Evolutionary conservation across 2,113 vertebrate species (phyloP).

Genomic region (Menura novaehollandiae): DNA sequence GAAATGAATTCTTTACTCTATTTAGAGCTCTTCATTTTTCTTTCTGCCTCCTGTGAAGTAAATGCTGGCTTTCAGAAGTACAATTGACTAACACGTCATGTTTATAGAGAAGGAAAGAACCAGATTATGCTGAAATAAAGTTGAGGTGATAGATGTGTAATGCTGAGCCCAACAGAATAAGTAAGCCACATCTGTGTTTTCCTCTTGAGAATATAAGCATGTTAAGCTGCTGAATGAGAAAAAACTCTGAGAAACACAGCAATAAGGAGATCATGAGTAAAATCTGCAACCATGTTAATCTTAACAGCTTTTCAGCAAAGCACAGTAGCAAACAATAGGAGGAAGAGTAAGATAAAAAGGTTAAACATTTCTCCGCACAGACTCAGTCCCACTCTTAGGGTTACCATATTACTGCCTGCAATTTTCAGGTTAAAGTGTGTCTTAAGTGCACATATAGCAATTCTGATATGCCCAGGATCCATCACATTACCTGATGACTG

Average conservation of each 20-base stretch:
- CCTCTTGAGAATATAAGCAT: background rate
- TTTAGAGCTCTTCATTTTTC: background rate
- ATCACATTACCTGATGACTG: background rate
- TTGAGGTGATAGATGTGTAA: background rate
- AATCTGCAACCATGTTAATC: background rate
- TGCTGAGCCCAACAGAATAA: background rate
- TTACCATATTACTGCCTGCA: background rate
- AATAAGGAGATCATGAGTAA: background rate
- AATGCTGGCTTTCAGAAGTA: background rate
- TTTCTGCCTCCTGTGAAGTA: background rate
- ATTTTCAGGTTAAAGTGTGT: background rate
- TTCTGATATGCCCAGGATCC: background rate
- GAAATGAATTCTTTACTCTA: background rate
- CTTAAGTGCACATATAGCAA: fast-evolving
- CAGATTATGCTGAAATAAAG: background rate
- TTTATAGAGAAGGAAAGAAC: background rate
- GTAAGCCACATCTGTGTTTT: background rate
- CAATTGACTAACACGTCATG: background rate
- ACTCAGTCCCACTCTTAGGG: background rate
- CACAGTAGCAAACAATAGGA: background rate
- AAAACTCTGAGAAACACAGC: background rate
- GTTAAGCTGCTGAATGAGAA: background rate
- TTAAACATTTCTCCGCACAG: background rate
- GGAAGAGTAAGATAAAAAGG: background rate
- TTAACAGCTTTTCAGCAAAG: background rate